Evolutionary conservation across 2,797 vertebrate species (phyloP).

Genomic region (Sebastes itinus): DNA sequence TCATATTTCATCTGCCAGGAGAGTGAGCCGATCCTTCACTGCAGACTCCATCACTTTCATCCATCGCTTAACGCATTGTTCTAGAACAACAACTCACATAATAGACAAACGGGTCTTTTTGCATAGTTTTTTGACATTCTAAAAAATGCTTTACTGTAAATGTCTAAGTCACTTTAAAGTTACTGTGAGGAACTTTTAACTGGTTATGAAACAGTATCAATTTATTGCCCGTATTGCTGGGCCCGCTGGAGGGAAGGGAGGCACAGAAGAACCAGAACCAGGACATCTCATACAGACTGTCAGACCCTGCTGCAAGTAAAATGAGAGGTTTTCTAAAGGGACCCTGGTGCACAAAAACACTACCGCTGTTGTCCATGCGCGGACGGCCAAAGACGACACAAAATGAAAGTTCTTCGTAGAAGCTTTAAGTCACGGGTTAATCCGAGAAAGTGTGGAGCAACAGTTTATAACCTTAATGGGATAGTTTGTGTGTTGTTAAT

Average conservation of each 20-base stretch:
- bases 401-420: background rate
- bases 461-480: background rate
- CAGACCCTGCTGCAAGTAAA: too few relatives aligned
- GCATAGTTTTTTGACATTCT: background rate
- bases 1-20: background rate
- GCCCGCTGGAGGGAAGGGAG: too few relatives aligned
- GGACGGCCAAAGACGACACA: too few relatives aligned
- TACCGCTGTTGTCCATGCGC: too few relatives aligned
- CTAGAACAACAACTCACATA: background rate
- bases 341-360: too few relatives aligned
- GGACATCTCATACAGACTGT: too few relatives aligned
- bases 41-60: background rate
- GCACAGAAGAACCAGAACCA: too few relatives aligned
- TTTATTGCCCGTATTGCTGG: too few relatives aligned
- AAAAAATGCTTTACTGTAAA: background rate
- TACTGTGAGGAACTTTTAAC: background rate
- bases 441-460: background rate
- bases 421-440: too few relatives aligned
- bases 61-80: background rate
- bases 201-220: too few relatives aligned
- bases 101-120: background rate
- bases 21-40: background rate
- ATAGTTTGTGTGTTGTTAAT: too few relatives aligned
- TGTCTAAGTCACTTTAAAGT: background rate
- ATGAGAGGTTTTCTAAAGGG: too few relatives aligned